Percentiles rank a stretch among this genome's conserved stretches.
Conservation (phyloP, 2,888 invertebrate genomes). For the Apotomis capreana region DNA sequence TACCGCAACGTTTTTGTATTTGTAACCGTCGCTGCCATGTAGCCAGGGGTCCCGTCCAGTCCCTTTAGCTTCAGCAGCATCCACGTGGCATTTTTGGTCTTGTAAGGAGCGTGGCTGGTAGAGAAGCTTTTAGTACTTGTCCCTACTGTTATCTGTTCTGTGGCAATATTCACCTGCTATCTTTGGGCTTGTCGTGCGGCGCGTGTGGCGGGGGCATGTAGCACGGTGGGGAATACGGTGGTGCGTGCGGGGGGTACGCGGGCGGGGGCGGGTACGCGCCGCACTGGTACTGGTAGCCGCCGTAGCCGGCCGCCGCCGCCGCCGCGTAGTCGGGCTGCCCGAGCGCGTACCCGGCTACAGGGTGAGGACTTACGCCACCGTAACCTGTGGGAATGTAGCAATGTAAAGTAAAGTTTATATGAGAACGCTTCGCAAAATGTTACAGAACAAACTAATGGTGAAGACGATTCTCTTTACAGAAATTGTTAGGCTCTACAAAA, state of each 20-base stretch:
- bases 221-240: conserved; percentile 91
- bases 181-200: conserved; percentile 90
- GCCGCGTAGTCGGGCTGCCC: conserved; percentile 92
- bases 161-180: conserved; percentile 85
- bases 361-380: conserved; percentile 92
- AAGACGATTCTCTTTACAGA: neutral
- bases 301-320: conserved; percentile 86
- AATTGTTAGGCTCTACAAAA: neutral
- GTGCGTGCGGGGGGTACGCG: conserved; percentile 86
- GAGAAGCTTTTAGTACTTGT: no score
- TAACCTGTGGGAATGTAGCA: conserved; percentile 83
- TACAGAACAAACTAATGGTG: no score
- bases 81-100: no score
- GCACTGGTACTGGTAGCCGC: conserved; percentile 83
- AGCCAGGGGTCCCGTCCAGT: no score
- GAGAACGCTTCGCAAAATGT: no score
- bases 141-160: no score
- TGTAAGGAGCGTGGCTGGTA: no score
- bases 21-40: no score
- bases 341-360: conserved; percentile 89
- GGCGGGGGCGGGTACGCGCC: conserved; percentile 85
- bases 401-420: no score
- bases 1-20: no score
- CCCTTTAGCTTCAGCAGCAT: no score
- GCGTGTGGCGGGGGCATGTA: conserved; percentile 95